phyloP scores from a whole-genome alignment of 2,797 vertebrate species.

The Craterocephalus amniculus region DNA sequence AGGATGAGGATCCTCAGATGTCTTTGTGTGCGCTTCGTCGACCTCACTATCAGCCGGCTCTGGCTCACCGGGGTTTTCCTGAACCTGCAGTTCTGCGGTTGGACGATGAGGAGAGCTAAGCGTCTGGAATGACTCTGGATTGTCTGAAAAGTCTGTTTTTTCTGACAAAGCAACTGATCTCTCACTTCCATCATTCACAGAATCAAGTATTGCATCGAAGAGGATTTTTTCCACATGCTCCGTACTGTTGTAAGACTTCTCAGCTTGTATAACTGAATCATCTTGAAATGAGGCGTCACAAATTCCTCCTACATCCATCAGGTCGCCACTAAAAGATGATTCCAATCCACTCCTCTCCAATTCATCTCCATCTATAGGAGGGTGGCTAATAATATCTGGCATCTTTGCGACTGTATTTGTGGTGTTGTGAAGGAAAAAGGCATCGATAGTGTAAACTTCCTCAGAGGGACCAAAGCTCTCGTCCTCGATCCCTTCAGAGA shows the following conservation, averaged over 20 bases:
- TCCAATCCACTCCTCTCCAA: slow-evolving; percentile 67
- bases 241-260: slow-evolving; percentile 14
- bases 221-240: slow-evolving; percentile 17
- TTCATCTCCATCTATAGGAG: slow-evolving; percentile 76
- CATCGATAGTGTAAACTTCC: slow-evolving; percentile 7
- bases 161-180: slow-evolving; percentile 12
- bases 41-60: slow-evolving; percentile 18
- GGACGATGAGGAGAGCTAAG: slow-evolving; percentile 10
- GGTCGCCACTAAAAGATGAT: slow-evolving; percentile 26
- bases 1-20: slow-evolving; percentile 77
- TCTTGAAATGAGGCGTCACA: slow-evolving; percentile 19
- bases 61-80: slow-evolving; percentile 16
- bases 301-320: slow-evolving; percentile 23
- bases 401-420: slow-evolving; percentile 59
- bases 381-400: slow-evolving; percentile 77
- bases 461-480: slow-evolving; percentile 28
- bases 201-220: background rate
- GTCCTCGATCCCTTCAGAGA: slow-evolving; percentile 30
- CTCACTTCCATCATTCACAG: slow-evolving; percentile 29
- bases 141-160: slow-evolving; percentile 31
- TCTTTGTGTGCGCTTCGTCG: slow-evolving; percentile 22
- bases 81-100: slow-evolving; percentile 25
- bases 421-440: slow-evolving; percentile 61
- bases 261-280: slow-evolving; percentile 28
- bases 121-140: slow-evolving; percentile 15